Conservation (phyloP, 2,113 vertebrate genomes). For the Oxygymnocypris stewartii region DNA sequence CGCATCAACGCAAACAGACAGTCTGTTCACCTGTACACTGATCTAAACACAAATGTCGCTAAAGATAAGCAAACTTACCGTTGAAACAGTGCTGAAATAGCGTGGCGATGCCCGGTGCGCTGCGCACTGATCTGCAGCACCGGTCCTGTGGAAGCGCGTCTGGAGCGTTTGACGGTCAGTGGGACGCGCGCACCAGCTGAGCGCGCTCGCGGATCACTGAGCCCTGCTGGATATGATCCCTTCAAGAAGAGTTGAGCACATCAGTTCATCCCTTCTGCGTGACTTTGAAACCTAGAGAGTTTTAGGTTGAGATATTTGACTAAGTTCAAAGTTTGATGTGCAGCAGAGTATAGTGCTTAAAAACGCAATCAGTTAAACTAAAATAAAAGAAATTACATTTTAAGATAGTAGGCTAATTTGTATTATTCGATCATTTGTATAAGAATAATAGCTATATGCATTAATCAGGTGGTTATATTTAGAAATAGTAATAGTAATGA, state of each 20-base stretch:
- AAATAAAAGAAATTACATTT: not conserved
- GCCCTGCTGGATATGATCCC: slow-evolving; percentile 10
- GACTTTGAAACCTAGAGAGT: not conserved
- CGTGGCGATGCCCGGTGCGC: slow-evolving; percentile 14
- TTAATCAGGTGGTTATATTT: not conserved
- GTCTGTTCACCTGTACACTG: not conserved
- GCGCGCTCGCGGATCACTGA: not conserved
- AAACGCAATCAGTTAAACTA: not conserved
- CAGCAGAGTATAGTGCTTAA: not conserved
- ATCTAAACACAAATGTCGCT: not conserved
- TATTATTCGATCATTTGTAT: not conserved
- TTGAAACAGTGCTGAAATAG: slow-evolving; percentile 12
- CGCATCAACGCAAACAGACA: slow-evolving; percentile 13
- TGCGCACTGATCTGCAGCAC: not conserved
- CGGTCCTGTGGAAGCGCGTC: not conserved
- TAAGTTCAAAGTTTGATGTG: not conserved
- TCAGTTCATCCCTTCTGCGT: not conserved
- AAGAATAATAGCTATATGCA: not conserved
- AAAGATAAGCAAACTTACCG: slow-evolving; percentile 19
- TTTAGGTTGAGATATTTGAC: not conserved
- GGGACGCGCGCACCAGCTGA: slow-evolving; percentile 20
- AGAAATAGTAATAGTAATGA: not conserved
- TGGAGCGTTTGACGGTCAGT: slow-evolving; percentile 17
- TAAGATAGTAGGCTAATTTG: not conserved
- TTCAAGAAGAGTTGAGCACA: not conserved